Evolutionary conservation across 2,888 invertebrate species (phyloP), one percentile per base, ranked within the genome.

Genomic region (Sisyra nigra): DNA sequence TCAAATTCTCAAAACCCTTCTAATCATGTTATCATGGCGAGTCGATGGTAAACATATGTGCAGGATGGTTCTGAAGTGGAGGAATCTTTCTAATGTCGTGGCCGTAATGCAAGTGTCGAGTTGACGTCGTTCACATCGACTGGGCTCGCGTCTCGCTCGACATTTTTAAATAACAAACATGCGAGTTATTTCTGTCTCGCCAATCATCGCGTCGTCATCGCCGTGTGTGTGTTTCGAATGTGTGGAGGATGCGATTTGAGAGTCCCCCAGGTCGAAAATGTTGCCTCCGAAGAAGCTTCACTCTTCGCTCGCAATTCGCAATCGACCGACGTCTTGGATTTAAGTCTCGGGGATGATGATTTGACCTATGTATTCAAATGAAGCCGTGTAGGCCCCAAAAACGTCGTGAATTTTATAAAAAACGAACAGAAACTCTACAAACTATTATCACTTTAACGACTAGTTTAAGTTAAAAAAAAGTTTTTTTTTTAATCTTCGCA

Each of bases 241-340:
- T 24, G 24, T 24, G 24, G 24, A 24, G 24, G 24, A 24, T 24
- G 24, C 24, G 24, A 24, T 24, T 24, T 24, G 24, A 24, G 24
- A 24, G 24, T 24, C 24, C 24, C 24, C 24, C 24, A 24, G 24
- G 24, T 24, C 24, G 24, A 24, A 24, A 24, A 24, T 24, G 24
- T 24, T 60, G 51, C 53, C 24, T 24, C 24, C 24, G 24, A 24
- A 24, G 24, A 24, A 5, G 24, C 49, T 59, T 68, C 79, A 81
- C 80, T 80, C 80, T 80, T 80, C 81, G 80, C 80, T 80, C 77
- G 77, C 80, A 77, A 81, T 80, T 81, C 80, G 81, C 80, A 82
- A 82, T 82, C 85, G 84, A 85, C 81, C 84, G 84, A 85, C 85
- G 84, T 84, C 84, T 85, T 82, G 81, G 76, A 76, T 67, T 69